These are phyloP conservation scores for Botrylloides violaceus DNA, from an alignment of 23 tunicate genomes.

Conservation along the genomic window DNA sequence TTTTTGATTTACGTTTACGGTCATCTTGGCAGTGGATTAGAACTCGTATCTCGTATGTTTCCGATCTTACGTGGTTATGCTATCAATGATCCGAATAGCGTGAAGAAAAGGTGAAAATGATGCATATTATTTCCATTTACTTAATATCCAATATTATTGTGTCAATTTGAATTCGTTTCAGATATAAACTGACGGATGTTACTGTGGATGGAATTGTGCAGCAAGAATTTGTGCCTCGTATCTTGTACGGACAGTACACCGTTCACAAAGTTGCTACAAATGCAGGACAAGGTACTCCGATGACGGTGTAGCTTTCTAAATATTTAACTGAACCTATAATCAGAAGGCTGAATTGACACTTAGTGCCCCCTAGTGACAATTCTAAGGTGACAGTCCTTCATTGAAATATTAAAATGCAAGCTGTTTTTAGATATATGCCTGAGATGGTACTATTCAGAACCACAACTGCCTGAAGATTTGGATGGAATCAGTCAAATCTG, in stretches of 20 bases:
- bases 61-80: constrained; percentile 37
- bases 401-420: no score
- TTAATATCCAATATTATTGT: not conserved
- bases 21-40: constrained; percentile 2
- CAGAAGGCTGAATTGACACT: no score
- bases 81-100: not conserved
- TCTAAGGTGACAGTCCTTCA: no score
- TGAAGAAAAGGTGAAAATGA: not conserved
- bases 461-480: not conserved
- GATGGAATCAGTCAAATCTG: constrained; percentile 20
- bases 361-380: no score
- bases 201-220: not conserved
- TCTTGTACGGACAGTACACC: not conserved
- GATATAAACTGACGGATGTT: constrained; percentile 7
- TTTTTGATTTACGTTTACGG: constrained; percentile 37
- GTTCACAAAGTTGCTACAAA: not conserved
- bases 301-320: no score
- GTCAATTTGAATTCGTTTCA: not conserved
- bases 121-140: not conserved
- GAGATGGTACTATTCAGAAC: constrained; percentile 15
- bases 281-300: not conserved
- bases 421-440: constrained; percentile 9
- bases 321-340: no score
- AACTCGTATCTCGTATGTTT: constrained; percentile 54
- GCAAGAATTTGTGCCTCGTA: not conserved